Percentiles rank a stretch among this genome's conserved stretches.
phyloP scores from a whole-genome alignment of 1,140 invertebrate genomes.

The Condylostylus longicornis region DNA sequence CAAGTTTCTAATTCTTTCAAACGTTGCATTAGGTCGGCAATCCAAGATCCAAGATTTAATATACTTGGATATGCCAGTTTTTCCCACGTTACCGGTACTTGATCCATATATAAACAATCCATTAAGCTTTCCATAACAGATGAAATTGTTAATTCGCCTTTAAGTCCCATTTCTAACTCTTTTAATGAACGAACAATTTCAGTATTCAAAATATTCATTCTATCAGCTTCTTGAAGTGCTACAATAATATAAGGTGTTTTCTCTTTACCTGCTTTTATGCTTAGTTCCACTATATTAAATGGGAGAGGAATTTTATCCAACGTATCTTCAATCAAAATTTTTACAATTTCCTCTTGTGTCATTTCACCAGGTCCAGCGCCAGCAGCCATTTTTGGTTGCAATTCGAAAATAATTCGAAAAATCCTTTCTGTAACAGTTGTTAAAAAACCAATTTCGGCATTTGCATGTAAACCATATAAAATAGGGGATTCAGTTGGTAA shows the following conservation, averaged over 20 bases:
- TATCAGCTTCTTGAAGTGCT: constrained; percentile 87
- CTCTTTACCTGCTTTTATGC: constrained; percentile 76
- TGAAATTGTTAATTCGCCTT: constrained; percentile 88
- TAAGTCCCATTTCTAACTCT: constrained; percentile 75
- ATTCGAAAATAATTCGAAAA: constrained; percentile 79
- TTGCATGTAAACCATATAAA: constrained; percentile 83
- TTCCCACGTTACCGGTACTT: constrained; percentile 70
- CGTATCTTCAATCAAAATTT: constrained; percentile 70
- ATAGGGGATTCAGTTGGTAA: constrained; percentile 77
- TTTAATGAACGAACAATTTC: constrained; percentile 68
- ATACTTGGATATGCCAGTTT: constrained; percentile 81
- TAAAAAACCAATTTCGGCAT: constrained; percentile 89
- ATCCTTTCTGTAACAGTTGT: constrained; percentile 72
- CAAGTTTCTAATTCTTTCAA: constrained; percentile 64
- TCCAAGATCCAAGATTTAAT: constrained; percentile 70
- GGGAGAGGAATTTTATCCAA: constrained; percentile 76
- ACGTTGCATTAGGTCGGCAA: constrained; percentile 66
- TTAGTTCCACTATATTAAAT: constrained; percentile 76
- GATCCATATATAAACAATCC: constrained; percentile 70
- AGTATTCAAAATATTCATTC: constrained; percentile 75
- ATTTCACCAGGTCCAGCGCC: constrained; percentile 51
- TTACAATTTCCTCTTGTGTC: constrained; percentile 74
- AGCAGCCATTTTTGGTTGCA: constrained; percentile 56
- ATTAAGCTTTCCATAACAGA: constrained; percentile 80
- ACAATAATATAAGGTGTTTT: constrained; percentile 83